Evolutionary conservation across 2,888 invertebrate genomes (phyloP).

Genomic region (Drosophila parthenogenetica): DNA sequence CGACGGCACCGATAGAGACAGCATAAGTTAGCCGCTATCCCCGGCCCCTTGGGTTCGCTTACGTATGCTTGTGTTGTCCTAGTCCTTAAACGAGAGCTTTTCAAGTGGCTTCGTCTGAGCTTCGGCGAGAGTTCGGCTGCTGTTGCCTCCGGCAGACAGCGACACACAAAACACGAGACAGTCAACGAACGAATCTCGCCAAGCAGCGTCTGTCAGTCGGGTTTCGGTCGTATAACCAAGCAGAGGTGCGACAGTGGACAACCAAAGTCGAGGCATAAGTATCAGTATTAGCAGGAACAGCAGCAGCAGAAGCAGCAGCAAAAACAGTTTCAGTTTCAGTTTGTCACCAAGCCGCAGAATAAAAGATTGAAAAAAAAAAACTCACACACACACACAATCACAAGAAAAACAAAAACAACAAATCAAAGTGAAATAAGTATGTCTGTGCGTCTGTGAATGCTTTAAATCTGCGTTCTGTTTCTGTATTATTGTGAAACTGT

Average conservation of each 20-base stretch:
- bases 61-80: constrained; percentile 68
- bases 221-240: constrained; percentile 82
- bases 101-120: constrained; percentile 33
- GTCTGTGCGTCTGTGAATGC: constrained; percentile 7
- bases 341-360: constrained; percentile 36
- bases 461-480: constrained; percentile 11
- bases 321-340: constrained; percentile 29
- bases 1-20: constrained; percentile 15
- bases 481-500: constrained; percentile 29
- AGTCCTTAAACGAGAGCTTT: constrained; percentile 73
- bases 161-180: constrained; percentile 11
- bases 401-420: constrained; percentile 26
- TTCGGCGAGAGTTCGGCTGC: constrained; percentile 49
- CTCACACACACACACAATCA: not conserved
- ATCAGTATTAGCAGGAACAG: constrained; percentile 25
- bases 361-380: constrained; percentile 24
- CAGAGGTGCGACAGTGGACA: constrained; percentile 79
- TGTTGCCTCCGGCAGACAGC: constrained; percentile 20
- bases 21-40: constrained; percentile 10
- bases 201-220: constrained; percentile 75
- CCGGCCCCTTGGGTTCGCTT: constrained; percentile 39
- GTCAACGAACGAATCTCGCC: constrained; percentile 12
- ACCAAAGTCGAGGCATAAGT: constrained; percentile 31
- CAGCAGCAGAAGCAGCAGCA: constrained; percentile 34
- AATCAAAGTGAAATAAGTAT: constrained; percentile 22